Base-by-base conservation (phyloP, 37 sponge, comb jelly and placozoan species). In the Halichondria panicea region DNA sequence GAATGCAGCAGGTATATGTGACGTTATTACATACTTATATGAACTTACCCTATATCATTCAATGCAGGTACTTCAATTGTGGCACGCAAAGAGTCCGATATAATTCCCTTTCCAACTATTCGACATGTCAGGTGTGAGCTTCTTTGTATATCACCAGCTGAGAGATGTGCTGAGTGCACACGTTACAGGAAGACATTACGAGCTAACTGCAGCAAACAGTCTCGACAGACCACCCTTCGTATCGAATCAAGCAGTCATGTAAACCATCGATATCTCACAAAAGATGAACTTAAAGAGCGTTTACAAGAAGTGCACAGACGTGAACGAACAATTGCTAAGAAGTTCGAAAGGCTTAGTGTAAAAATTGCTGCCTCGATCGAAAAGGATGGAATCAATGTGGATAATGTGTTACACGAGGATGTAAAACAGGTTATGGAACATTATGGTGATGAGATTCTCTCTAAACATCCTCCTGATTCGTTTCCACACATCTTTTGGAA, bases 401-500 rank as follows among this genome's bases (percentile, higher is more conserved):
- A 77, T 50, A 67, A 46, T n/a, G 66, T 44, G 19, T 33, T 53
- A 37, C 67, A 77, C 37, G 33, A 66, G 64, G 78, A 64, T 34
- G 2, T 75, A 19, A 28, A 19, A 32, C 12, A 65, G 50, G 31
- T 77, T 31, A 35, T 66, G 13, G n/a, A 77, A 35, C 35, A 64
- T 12, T 38, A 66, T 52, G 5, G 18, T 44, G 63, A 81, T 35
- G 66, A 27, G 22, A 65, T 30, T 18, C 25, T 57, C 34, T 24
- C 25, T 28, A 31, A 27, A 4, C n/a, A 61, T 55, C 52, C 72
- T 2, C 43, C 39, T 30, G 73, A 59, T 46, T 41, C 38, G 35
- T 83, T 83, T 63, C 50, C 40, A 21, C 48, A 48, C 24, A 36
- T 83, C 8, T 83, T 83, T 46, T 83, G 75, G 75, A 37, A 74